Evolutionary conservation across 1,140 invertebrate genomes (phyloP).

Genomic region (Lasioglossum baleicum): DNA sequence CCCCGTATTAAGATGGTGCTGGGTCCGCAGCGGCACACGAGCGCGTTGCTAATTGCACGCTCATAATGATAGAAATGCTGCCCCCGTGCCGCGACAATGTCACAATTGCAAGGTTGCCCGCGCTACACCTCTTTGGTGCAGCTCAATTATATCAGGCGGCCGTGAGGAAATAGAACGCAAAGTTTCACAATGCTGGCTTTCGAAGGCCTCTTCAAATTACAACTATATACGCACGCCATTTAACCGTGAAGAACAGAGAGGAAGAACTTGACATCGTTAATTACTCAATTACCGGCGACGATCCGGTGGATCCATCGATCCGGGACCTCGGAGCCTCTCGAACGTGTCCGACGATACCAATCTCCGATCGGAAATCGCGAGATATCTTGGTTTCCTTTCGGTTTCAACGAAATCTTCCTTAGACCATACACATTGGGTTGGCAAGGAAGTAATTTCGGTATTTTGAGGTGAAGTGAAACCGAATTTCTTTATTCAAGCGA

Average conservation of each 20-base stretch:
- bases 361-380: no score
- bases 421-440: no score
- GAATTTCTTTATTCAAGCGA: no score
- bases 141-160: slow-evolving; percentile 58
- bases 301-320: slow-evolving; percentile 13
- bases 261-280: slow-evolving; percentile 27
- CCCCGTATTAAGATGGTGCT: neutral
- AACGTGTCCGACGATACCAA: neutral
- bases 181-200: slow-evolving; percentile 55
- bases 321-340: neutral
- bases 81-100: slow-evolving; percentile 35
- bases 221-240: slow-evolving; percentile 25
- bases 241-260: slow-evolving; percentile 25
- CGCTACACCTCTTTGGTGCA: slow-evolving; percentile 42
- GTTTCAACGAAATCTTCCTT: no score
- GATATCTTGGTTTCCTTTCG: no score
- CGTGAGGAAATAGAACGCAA: slow-evolving; percentile 62
- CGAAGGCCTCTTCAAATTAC: slow-evolving; percentile 58
- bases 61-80: slow-evolving; percentile 16
- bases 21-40: neutral
- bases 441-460: no score
- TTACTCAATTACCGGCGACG: slow-evolving; percentile 28
- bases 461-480: no score
- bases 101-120: slow-evolving; percentile 42
- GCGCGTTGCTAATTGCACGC: slow-evolving; percentile 20